Conservation (phyloP, 2,113 vertebrate genomes). For the Burhinus oedicnemus region DNA sequence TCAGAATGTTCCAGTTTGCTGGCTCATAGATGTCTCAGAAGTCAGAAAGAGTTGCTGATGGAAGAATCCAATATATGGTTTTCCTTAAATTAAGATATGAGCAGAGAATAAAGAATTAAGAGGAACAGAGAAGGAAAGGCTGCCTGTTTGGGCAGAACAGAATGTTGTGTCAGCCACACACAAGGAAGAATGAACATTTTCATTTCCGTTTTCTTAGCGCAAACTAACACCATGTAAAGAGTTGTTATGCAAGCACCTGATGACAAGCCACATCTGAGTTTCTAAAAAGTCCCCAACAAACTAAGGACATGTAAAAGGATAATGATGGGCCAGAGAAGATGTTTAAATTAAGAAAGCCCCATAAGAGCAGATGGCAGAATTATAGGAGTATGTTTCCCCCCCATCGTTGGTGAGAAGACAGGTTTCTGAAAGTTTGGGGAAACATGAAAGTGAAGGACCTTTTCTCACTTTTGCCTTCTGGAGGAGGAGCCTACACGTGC, state of each 20-base stretch:
- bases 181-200: background rate
- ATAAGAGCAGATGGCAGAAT: background rate
- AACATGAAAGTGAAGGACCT: fast-evolving
- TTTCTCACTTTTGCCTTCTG: background rate
- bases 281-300: background rate
- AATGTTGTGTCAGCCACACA: background rate
- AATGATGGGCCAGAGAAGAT: background rate
- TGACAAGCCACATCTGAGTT: background rate
- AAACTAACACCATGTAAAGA: background rate
- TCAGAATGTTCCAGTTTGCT: background rate
- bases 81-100: background rate
- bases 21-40: background rate
- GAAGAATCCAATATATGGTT: background rate
- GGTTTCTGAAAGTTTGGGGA: background rate
- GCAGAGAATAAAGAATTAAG: background rate
- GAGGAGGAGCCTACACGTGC: fast-evolving
- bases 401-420: background rate
- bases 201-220: background rate
- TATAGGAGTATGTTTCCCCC: background rate
- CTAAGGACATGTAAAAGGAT: background rate
- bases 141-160: background rate
- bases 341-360: background rate
- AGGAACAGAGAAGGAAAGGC: background rate
- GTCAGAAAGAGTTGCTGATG: background rate
- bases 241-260: background rate